Evolutionary conservation across 2,797 vertebrate genomes (phyloP), one percentile per base, ranked within the genome.

Genomic region (Scolopax bukidnonensis): DNA sequence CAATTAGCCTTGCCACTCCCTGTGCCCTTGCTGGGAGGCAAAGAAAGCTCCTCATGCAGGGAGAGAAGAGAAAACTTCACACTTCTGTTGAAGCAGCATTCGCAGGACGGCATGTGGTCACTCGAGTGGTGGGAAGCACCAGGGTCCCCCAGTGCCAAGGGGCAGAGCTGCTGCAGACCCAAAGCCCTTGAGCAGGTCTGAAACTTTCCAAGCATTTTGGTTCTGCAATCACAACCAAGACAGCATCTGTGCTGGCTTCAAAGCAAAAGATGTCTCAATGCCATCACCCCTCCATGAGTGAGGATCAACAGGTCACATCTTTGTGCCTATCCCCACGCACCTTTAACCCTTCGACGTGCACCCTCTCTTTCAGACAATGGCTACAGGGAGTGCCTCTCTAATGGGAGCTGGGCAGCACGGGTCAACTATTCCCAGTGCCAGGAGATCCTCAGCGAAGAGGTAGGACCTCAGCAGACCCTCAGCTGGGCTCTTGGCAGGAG

Each of bases 361-460:
- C 73, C 50, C 10, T 93, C 70, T 94, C 86, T 97, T 97, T 75
- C 98, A 99, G 99, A 99, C 90, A 99, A 98, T 10, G 99, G 99
- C 87, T 99, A 99, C 95, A 98, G 99, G 93, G 98, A 99, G 59
- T 99, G 99, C 83, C 98, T 99, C 2, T 91, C 97, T 1, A 99
- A 99, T 0, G 99, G 99, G 90, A 99, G 98, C 28, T 99, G 99
- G 99, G 99, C 99, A 1, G 96, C 97, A 10, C 99, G 98, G 18
- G 99, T 99, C 95, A 99, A 99, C 97, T 99, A 99, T 95, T 99
- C 99, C 10, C 99, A 99, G 97, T 99, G 99, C 97, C 99, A 98
- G 95, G 99, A 99, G 97, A 99, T 99, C 92, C 98, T 99, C 95
- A 98, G 98, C 1, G 98, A 99, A 88, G 99, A 99, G 99, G 99